A percentile compares a stretch with the other conserved stretches of the same genome.
Conservation (phyloP, 2,113 vertebrate genomes). For the Ceuthmochares aereus region DNA sequence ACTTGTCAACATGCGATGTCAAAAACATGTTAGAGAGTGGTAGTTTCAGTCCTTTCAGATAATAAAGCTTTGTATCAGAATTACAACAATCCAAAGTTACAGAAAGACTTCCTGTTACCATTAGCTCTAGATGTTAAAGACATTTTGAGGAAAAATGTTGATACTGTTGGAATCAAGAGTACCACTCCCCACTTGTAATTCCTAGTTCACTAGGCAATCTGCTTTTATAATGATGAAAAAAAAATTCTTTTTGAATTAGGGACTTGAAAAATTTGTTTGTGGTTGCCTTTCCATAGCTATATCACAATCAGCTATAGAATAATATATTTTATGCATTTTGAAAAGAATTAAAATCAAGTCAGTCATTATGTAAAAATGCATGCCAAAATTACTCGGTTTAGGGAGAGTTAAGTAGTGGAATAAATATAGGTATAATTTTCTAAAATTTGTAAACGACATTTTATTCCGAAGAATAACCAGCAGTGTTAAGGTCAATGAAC, state of each 20-base stretch:
- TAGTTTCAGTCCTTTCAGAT: background rate
- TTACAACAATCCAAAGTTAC: background rate
- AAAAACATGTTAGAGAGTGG: background rate
- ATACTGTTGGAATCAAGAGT: background rate
- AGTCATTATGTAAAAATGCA: background rate
- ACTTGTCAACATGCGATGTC: background rate
- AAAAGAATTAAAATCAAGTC: background rate
- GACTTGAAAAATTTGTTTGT: background rate
- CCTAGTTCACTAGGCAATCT: background rate
- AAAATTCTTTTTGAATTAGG: fast-evolving
- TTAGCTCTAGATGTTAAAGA: background rate
- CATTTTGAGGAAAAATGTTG: background rate
- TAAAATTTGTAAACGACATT: background rate
- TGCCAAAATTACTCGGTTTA: background rate
- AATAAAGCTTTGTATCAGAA: background rate
- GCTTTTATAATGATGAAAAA: background rate
- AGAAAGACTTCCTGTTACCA: background rate
- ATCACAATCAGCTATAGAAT: background rate
- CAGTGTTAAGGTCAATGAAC: background rate
- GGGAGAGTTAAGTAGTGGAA: background rate
- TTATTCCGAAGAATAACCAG: background rate
- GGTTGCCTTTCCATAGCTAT: background rate
- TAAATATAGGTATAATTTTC: background rate
- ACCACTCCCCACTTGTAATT: fast-evolving
- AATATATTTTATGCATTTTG: background rate